These are phyloP conservation scores for Physeter macrocephalus DNA, from an alignment of 2,113 vertebrate species.

Conservation along the genomic window DNA sequence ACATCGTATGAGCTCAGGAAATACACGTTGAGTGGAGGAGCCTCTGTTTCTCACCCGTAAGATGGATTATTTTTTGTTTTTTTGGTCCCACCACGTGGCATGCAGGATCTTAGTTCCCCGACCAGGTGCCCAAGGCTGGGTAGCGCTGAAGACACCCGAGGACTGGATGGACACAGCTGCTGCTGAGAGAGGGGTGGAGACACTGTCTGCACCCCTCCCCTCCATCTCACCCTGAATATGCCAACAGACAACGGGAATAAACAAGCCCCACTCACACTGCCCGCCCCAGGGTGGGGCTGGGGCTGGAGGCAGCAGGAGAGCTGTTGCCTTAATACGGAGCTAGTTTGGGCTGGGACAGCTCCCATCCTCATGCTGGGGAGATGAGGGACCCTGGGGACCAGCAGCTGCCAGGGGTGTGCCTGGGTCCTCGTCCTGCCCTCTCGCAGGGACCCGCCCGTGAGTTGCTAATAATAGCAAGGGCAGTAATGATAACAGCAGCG, in stretches of 20 bases:
- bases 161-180: not conserved
- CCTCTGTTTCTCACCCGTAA: not conserved
- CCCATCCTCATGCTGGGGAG: not conserved
- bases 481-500: no score
- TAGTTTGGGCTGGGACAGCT: not conserved
- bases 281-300: not conserved
- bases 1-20: not conserved
- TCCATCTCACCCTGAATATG: not conserved
- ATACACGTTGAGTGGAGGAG: not conserved
- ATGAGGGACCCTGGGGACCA: not conserved
- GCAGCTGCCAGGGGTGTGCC: slow-evolving; percentile 2
- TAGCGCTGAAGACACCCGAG: not conserved
- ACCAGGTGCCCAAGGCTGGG: not conserved
- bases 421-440: not conserved
- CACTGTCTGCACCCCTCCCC: not conserved
- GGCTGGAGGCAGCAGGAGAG: not conserved
- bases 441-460: not conserved
- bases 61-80: not conserved
- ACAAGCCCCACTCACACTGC: not conserved
- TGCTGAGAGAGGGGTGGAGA: not conserved
- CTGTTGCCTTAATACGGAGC: slow-evolving; percentile 9
- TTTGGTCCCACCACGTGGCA: no score
- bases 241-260: not conserved
- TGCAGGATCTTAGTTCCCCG: no score
- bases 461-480: not conserved